Evolutionary conservation across 2,797 vertebrate species (phyloP).

Genomic region (Notolabrus celidotus): DNA sequence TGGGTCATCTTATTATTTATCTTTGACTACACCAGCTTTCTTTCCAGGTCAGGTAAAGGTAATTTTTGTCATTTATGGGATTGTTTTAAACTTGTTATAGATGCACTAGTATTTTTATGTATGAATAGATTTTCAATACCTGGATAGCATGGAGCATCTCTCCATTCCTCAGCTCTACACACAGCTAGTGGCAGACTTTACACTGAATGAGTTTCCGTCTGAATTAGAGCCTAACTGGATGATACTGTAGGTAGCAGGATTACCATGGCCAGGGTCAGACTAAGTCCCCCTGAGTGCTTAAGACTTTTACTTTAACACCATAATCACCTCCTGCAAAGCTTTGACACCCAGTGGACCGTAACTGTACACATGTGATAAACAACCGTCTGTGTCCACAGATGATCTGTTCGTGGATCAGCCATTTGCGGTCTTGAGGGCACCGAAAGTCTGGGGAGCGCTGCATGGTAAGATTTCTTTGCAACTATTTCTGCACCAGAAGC

Average conservation of each 20-base stretch:
- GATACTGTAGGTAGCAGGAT: slow-evolving; percentile 10
- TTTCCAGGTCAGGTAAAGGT: no score
- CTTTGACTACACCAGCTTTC: no score
- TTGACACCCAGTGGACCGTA: no score
- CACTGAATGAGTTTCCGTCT: not conserved
- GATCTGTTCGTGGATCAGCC: slow-evolving; percentile 84
- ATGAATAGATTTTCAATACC: not conserved
- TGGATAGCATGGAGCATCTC: not conserved
- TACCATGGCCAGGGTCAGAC: slow-evolving; percentile 17
- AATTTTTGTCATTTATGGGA: no score
- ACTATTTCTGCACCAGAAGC: not conserved
- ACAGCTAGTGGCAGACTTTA: not conserved
- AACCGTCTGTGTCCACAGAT: slow-evolving; percentile 80
- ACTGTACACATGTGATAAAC: not conserved
- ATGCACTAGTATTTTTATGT: not conserved
- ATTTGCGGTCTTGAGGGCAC: slow-evolving; percentile 87
- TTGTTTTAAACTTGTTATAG: not conserved
- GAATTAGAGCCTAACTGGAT: slow-evolving; percentile 24
- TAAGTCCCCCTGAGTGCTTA: slow-evolving; percentile 1
- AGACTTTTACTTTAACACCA: not conserved
- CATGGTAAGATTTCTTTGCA: slow-evolving; percentile 86
- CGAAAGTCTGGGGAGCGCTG: slow-evolving; percentile 93
- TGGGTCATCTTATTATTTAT: no score
- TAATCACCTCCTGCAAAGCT: slow-evolving; percentile 1
- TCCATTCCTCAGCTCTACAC: no score